These are phyloP conservation scores for rat (Rattus norvegicus) DNA, from an alignment of 2,113 vertebrate genomes.

Conservation along the genomic window GRCr8 NC_086023.1:114480501-114481000, in stretches of 20 bases:
- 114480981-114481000: too few relatives aligned
- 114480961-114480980: too few relatives aligned
- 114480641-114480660: neutral
- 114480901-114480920: constrained; percentile 14
- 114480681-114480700: neutral
- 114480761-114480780: constrained; percentile 52
- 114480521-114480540: neutral
- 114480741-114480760: neutral
- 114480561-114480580: neutral
- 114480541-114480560: neutral
- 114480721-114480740: neutral
- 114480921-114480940: constrained; percentile 11
- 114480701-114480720: neutral
- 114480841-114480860: neutral
- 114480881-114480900: neutral
- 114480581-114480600: constrained; percentile 17
- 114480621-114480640: neutral
- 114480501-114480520: neutral
- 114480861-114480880: neutral
- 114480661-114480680: neutral
- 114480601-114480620: neutral
- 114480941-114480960: neutral
- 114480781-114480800: neutral
- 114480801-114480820: constrained; percentile 30
- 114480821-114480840: constrained; percentile 48